Percentiles rank a stretch among this genome's conserved stretches.
phyloP scores from a whole-genome alignment of 92 coral and sea anemone species.

The Scolanthus callimorphus region DNA sequence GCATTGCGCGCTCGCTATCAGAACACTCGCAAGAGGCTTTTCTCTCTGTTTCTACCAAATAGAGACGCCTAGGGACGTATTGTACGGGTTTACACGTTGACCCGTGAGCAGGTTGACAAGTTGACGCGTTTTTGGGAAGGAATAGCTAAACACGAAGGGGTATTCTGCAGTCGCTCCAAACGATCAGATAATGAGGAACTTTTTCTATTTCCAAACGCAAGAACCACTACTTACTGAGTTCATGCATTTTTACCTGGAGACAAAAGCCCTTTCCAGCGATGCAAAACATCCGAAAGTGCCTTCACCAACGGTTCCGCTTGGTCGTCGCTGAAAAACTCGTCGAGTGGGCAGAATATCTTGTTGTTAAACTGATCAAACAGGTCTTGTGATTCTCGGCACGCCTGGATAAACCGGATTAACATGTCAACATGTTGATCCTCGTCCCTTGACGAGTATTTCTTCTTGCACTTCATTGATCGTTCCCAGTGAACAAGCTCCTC shows the following conservation, averaged over 20 bases:
- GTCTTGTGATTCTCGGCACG: constrained; percentile 49
- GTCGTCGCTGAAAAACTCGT: constrained; percentile 53
- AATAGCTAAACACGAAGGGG: too few relatives aligned
- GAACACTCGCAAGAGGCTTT: too few relatives aligned
- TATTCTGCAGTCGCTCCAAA: too few relatives aligned
- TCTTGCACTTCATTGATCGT: constrained; percentile 18
- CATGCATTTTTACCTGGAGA: constrained; percentile 51
- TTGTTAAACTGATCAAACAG: constrained; percentile 45
- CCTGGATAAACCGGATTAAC: constrained; percentile 63
- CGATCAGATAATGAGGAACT: too few relatives aligned
- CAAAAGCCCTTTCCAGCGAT: constrained; percentile 63
- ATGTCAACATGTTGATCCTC: constrained; percentile 38
- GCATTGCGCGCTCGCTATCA: too few relatives aligned
- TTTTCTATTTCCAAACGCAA: too few relatives aligned
- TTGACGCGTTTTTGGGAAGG: too few relatives aligned
- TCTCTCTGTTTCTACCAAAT: too few relatives aligned
- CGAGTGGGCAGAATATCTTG: constrained; percentile 56
- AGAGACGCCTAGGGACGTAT: too few relatives aligned
- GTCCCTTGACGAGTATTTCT: constrained; percentile 9
- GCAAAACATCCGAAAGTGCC: constrained; percentile 43
- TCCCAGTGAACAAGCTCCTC: constrained; percentile 77
- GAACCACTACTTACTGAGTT: too few relatives aligned
- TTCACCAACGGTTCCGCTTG: constrained; percentile 25
- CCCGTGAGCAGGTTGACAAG: too few relatives aligned
- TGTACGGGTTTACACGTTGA: too few relatives aligned